Base-by-base conservation (phyloP, 2,797 vertebrate species). In the Pipistrellus pygmaeus region DNA sequence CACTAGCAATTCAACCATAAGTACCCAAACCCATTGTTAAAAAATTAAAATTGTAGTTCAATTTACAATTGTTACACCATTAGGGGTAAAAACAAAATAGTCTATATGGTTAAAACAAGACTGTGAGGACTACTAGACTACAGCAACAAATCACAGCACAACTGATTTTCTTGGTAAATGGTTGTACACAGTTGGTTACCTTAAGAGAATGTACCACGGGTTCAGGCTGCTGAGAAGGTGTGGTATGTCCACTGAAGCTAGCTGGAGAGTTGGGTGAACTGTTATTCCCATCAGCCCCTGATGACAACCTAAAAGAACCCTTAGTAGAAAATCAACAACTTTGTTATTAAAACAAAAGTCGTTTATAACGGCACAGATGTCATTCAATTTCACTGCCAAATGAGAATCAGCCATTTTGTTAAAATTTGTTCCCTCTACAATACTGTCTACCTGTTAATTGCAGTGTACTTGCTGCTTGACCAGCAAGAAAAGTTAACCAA, bases 131-230 rank as follows among this genome's bases (percentile, higher is more conserved):
- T 95, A 91, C 71, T 86, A 91, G 86, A 97, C 91, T 81, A 97
- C 73, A 96, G 96, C n/a, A 4, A 96, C 95, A 95, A 97, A 86
- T 75, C 96, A 97, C 93, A 2, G 96, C 90, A 97, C 97, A 92
- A 96, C 96, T n/a, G 73, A 97, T 57, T 72, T 94, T 97, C 96
- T 92, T 92, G 85, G 97, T 86, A 96, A 91, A 97, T 81, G 96
- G 96, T 90, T 94, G 85, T 27, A 96, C 88, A 96, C 66, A 46
- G 51, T 95, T 85, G 66, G 8, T 98, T 98, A 98, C 98, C 98
- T 98, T 98, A 97, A 98, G 98, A 98, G 98, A 98, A 98, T 98
- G 98, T 97, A 98, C 98, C 98, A 98, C 98, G 85, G 98, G 98
- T 97, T 98, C 98, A 98, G 98, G 97, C 96, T 98, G 98, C 97